A percentile compares a stretch with the other conserved stretches of the same genome.
phyloP scores from a whole-genome alignment of 2,888 invertebrate species.

The Anoplius nigerrimus region DNA sequence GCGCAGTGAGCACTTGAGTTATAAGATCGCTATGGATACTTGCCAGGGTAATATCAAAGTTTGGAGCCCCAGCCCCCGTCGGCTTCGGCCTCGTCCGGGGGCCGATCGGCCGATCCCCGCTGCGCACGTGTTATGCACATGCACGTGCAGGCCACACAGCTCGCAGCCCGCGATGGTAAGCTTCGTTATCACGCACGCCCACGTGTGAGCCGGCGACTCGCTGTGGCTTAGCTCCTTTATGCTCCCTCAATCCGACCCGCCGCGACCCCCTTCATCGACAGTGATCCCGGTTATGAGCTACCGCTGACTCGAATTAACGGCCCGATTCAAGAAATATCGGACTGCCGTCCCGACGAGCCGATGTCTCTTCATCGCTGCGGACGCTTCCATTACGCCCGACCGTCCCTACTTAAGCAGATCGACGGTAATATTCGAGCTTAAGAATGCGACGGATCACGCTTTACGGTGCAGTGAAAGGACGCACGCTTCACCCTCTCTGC shows the following conservation, averaged over 20 bases:
- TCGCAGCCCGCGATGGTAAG: conserved; percentile 53
- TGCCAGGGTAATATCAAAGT: conserved; percentile 72
- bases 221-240: conserved; percentile 56
- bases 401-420: neutral
- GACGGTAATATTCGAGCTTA: neutral
- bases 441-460: neutral
- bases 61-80: conserved; percentile 54
- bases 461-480: no score
- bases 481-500: no score
- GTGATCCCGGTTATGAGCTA: conserved; percentile 47
- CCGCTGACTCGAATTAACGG: conserved; percentile 42
- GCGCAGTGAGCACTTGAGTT: conserved; percentile 64
- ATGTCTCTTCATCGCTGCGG: neutral
- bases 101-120: conserved; percentile 22
- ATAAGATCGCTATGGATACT: conserved; percentile 70
- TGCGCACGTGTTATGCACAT: conserved; percentile 44
- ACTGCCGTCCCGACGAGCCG: neutral
- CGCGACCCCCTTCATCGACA: conserved; percentile 30
- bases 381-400: neutral
- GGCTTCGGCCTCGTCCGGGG: conserved; percentile 28
- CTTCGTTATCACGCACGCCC: conserved; percentile 65
- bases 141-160: conserved; percentile 42
- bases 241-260: conserved; percentile 27
- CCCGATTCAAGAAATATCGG: neutral
- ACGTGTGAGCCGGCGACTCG: conserved; percentile 51